Conservation (phyloP, 2,888 invertebrate genomes). For the Drosophila emarginata region DNA sequence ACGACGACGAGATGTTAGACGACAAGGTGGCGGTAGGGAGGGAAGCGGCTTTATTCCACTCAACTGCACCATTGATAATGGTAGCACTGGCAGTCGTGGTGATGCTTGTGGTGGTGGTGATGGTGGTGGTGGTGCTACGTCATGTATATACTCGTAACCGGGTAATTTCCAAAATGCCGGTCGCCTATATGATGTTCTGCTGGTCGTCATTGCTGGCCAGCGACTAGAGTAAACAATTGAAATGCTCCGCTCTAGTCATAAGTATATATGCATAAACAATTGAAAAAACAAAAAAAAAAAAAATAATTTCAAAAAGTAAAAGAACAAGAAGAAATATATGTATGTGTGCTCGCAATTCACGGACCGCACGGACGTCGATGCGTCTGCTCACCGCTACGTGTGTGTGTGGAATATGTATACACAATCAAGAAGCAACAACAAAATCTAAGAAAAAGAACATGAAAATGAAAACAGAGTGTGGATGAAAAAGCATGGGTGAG, state of each 20-base stretch:
- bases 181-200: conserved; percentile 71
- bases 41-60: not conserved
- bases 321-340: not conserved
- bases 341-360: conserved; percentile 16
- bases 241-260: conserved; percentile 47
- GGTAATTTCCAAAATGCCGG: conserved; percentile 80
- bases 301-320: not conserved
- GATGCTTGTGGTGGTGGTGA: conserved; percentile 14
- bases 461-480: conserved; percentile 15
- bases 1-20: conserved; percentile 49
- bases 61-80: conserved; percentile 21
- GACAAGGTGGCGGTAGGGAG: conserved; percentile 32
- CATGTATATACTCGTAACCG: conserved; percentile 42
- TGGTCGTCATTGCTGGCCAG: conserved; percentile 72
- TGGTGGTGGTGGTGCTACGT: conserved; percentile 22
- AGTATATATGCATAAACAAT: conserved; percentile 59
- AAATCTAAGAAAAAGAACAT: conserved; percentile 23
- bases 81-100: conserved; percentile 9
- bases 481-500: conserved; percentile 21
- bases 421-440: conserved; percentile 33
- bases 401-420: conserved; percentile 44
- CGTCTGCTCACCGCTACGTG: conserved; percentile 61
- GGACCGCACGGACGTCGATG: conserved; percentile 42
- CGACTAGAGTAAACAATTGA: conserved; percentile 73
- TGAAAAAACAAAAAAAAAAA: not conserved